These are phyloP conservation scores for Pluvianellus socialis DNA, from an alignment of 2,113 vertebrate species.

Conservation along the genomic window DNA sequence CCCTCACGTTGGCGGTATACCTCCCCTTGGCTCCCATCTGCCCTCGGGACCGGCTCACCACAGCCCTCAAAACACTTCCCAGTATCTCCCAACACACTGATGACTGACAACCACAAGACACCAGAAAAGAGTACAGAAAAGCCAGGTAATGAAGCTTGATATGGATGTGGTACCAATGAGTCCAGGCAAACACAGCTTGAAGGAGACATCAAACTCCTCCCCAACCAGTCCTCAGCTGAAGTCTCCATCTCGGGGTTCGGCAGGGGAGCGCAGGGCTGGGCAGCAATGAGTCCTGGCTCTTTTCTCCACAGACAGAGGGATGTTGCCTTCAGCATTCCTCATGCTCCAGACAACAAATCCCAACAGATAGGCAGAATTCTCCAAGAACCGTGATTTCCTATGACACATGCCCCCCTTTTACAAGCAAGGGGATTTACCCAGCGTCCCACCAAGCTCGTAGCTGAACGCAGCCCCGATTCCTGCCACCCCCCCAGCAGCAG, in stretches of 20 bases:
- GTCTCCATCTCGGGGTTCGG: accelerated
- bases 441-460: not conserved
- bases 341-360: not conserved
- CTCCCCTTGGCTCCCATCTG: not conserved
- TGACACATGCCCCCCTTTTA: not conserved
- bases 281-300: not conserved
- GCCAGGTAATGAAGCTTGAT: not conserved
- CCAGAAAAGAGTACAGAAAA: not conserved
- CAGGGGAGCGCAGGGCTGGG: not conserved
- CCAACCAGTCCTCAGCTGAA: not conserved
- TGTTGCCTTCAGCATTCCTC: not conserved
- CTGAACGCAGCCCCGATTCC: not conserved
- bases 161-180: not conserved
- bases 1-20: not conserved
- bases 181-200: not conserved
- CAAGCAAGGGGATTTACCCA: not conserved
- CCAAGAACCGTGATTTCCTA: not conserved
- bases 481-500: not conserved
- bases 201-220: not conserved
- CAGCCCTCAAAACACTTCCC: not conserved
- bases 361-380: not conserved
- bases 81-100: not conserved
- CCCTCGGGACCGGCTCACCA: not conserved
- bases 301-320: not conserved
- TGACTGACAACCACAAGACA: not conserved